These are phyloP conservation scores for Nymphicus hollandicus DNA, from an alignment of 2,113 vertebrate species.

Conservation along the genomic window DNA sequence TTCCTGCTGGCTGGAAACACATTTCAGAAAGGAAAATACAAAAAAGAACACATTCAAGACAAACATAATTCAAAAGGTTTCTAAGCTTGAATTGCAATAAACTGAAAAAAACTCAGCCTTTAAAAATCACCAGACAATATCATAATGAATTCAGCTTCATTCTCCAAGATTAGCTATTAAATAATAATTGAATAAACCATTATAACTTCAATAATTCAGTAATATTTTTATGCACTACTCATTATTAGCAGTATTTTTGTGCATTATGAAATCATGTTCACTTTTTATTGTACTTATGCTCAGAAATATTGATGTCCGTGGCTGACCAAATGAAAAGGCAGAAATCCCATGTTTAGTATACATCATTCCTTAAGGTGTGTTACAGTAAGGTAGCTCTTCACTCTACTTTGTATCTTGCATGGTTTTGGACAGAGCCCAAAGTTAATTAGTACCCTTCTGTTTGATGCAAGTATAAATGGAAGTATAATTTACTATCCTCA, in stretches of 20 bases:
- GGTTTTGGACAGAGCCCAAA: neutral
- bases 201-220: neutral
- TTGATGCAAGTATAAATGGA: neutral
- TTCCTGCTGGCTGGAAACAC: neutral
- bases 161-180: neutral
- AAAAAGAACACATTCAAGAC: neutral
- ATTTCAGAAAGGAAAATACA: neutral
- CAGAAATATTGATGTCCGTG: neutral
- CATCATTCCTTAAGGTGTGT: fast-evolving
- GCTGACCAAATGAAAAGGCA: neutral
- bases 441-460: neutral
- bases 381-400: neutral
- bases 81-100: neutral
- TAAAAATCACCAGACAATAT: neutral
- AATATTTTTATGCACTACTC: neutral
- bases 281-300: neutral
- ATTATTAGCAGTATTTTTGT: neutral
- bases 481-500: neutral
- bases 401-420: neutral
- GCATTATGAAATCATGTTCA: neutral
- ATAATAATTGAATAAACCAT: neutral
- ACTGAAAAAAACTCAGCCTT: neutral
- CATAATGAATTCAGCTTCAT: neutral
- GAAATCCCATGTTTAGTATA: neutral
- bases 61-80: neutral